Evolutionary conservation across 2,888 invertebrate species (phyloP), one percentile per base, ranked within the genome.

Genomic region (Lepidochrysops patricia): DNA sequence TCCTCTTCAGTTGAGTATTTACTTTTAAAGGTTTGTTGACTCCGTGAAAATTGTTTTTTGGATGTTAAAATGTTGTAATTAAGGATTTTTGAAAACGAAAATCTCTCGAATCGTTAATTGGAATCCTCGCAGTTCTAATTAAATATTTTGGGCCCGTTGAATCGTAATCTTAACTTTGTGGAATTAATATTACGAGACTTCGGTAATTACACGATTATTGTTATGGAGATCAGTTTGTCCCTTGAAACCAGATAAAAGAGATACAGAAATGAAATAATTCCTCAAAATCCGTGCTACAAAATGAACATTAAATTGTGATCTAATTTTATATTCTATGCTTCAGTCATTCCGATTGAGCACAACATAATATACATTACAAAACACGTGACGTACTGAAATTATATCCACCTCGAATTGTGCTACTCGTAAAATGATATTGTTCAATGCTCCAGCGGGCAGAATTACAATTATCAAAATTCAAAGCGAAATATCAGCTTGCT

Each of bases 351-450:
- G 37, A 37, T 15, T 37, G 15, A 13, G 13, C 37, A 7, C 37
- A 13, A 13, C 6, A 35, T 35, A n/a, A 37, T 37, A 15, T 37
- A 37, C 37, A 37, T 37, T 37, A 37, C 37, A 37, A 7, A 15
- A 43, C 12, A 43, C 19, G 43, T 23, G 12, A 43, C 43, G 43
- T 12, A 4, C 43, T 43, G 19, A 43, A 43, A 43, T 43, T 43
- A 19, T 19, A 43, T 43, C 43, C 4, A 19, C 19, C 19, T 43
- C 43, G 43, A 23, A 43, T 43, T 43, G 43, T 12, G 19, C 43
- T 43, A 19, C 43, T 43, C 43, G 43, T 43, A 43, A 43, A 43
- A 23, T 43, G 43, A 43, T 43, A 43, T 43, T 43, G 43, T 23
- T 43, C 43, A 43, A 43, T 43, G 23, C 19, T 43, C 19, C 9